A percentile compares a stretch with the other conserved stretches of the same genome.
These are phyloP conservation scores for Lindbergichthys nudifrons DNA, from an alignment of 2,797 vertebrate species.

Conservation along the genomic window DNA sequence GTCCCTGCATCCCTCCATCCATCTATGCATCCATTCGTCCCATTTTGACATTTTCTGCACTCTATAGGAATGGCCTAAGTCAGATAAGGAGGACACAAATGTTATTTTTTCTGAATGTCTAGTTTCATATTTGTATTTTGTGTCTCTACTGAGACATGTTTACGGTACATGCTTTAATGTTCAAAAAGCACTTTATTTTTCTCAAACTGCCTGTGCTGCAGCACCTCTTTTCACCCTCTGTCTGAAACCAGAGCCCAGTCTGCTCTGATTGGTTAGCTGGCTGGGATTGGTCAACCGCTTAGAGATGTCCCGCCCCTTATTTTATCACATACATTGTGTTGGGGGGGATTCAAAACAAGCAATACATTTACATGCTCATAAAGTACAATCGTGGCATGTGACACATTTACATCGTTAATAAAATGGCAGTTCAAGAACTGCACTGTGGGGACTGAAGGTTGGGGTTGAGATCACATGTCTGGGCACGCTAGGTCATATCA, in stretches of 20 bases:
- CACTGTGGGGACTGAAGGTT: not conserved
- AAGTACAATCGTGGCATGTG: not conserved
- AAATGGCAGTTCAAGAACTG: not conserved
- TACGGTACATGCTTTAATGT: too few species aligned
- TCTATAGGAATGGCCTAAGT: not conserved
- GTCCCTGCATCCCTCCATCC: conserved; percentile 47
- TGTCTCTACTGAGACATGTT: too few species aligned
- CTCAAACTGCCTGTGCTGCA: too few species aligned
- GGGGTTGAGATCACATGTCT: conserved; percentile 14
- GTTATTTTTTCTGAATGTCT: too few species aligned
- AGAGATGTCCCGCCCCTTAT: too few species aligned
- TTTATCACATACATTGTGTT: too few species aligned
- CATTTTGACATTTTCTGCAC: conserved; percentile 3
- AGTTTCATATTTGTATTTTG: too few species aligned
- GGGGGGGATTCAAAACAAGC: not conserved
- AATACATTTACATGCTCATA: not conserved
- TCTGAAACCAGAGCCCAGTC: too few species aligned
- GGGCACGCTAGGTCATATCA: conserved; percentile 4
- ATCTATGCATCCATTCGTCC: conserved; percentile 41
- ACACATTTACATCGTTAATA: conserved; percentile 29
- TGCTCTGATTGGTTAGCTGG: too few species aligned
- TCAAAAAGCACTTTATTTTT: too few species aligned
- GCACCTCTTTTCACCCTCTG: too few species aligned
- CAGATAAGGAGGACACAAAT: not conserved
- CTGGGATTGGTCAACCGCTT: too few species aligned